Percentiles rank a stretch among this genome's conserved stretches.
phyloP scores from a whole-genome alignment of 2,113 vertebrate species.

The Sylvicapra grimmia region DNA sequence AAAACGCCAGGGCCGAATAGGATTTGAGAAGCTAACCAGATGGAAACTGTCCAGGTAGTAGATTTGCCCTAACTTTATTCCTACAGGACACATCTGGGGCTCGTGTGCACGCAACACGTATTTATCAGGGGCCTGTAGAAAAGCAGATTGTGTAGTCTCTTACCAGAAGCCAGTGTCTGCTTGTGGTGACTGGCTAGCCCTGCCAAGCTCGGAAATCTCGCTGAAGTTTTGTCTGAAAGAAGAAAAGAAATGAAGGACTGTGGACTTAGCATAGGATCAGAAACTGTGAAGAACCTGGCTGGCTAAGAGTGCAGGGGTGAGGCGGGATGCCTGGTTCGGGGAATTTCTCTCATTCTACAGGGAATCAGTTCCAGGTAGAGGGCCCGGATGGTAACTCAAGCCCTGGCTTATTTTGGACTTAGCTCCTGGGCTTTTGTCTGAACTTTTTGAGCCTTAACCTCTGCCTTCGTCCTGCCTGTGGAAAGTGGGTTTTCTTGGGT shows the following conservation, averaged over 20 bases:
- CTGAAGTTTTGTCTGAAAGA: slow-evolving; percentile 39
- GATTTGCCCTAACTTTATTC: neutral
- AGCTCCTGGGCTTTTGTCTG: neutral
- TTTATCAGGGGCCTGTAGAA: neutral
- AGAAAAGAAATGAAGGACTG: neutral
- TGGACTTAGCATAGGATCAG: neutral
- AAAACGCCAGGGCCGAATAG: neutral
- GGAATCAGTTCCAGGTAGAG: neutral
- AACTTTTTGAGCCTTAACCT: neutral
- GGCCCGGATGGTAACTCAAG: neutral
- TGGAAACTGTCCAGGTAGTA: slow-evolving; percentile 31
- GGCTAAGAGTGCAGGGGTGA: neutral
- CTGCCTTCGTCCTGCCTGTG: neutral
- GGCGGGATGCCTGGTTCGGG: neutral
- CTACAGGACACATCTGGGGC: neutral
- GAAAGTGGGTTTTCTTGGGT: neutral
- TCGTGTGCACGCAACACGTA: neutral
- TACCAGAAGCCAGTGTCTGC: slow-evolving; percentile 44
- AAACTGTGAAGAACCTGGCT: neutral
- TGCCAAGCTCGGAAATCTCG: slow-evolving; percentile 50
- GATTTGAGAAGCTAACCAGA: neutral
- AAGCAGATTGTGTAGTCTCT: slow-evolving; percentile 46
- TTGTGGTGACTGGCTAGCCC: slow-evolving; percentile 26
- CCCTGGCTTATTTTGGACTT: neutral
- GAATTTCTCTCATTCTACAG: neutral